These are phyloP conservation scores for Sebastes trivittatus DNA, from an alignment of 2,797 vertebrate species.

Conservation along the genomic window DNA sequence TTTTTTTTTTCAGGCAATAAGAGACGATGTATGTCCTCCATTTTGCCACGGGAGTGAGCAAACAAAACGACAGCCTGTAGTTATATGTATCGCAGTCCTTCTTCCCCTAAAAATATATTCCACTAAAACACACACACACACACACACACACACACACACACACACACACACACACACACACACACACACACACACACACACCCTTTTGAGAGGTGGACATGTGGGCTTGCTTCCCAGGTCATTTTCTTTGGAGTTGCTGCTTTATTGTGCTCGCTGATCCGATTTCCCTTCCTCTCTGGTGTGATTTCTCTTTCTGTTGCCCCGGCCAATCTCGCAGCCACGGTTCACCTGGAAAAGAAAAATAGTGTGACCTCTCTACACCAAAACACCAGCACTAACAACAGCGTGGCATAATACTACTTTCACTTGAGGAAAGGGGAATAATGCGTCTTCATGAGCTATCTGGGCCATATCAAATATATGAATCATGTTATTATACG, in stretches of 20 bases:
- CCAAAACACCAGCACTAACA: constrained; percentile 42
- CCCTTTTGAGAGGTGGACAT: constrained; percentile 19
- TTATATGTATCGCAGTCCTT: constrained; percentile 78
- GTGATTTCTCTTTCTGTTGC: constrained; percentile 78
- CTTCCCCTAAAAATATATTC: constrained; percentile 73
- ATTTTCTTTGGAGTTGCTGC: constrained; percentile 69
- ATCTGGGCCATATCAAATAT: constrained; percentile 64
- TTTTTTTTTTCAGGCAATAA: constrained; percentile 82
- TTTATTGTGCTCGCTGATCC: constrained; percentile 79
- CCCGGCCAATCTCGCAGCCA: constrained; percentile 69
- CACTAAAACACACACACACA: not conserved
- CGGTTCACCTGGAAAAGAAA: constrained; percentile 67
- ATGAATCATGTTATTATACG: constrained; percentile 63
- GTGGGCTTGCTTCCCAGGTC: constrained; percentile 59
- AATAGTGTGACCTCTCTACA: constrained; percentile 55
- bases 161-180: not conserved
- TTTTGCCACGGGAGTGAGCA: constrained; percentile 82
- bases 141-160: constrained; percentile 1
- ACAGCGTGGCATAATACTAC: constrained; percentile 61
- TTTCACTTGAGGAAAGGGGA: constrained; percentile 61
- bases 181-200: not conserved
- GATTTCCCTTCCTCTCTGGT: constrained; percentile 73
- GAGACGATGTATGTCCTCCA: constrained; percentile 87
- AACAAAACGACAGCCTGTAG: constrained; percentile 80
- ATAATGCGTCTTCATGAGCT: constrained; percentile 68